phyloP scores from a whole-genome alignment of 2,888 invertebrate genomes.

The Mesochorus sp. region DNA sequence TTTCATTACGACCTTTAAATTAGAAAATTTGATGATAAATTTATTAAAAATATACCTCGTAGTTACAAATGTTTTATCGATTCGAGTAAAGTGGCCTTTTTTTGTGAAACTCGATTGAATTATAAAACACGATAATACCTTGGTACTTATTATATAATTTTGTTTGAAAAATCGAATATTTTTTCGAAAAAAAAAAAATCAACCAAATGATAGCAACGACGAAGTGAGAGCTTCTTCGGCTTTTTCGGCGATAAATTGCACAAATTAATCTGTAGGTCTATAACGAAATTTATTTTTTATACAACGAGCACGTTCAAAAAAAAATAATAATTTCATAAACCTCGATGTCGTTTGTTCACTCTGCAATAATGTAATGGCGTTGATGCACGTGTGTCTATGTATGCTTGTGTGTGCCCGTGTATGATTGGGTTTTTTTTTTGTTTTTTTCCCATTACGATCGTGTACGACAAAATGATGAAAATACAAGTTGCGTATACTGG shows the following conservation, averaged over 20 bases:
- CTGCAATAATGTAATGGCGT: too few species aligned
- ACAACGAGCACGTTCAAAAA: conserved; percentile 53
- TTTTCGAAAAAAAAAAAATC: conserved; percentile 21
- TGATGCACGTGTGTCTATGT: too few species aligned
- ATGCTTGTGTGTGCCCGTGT: not conserved
- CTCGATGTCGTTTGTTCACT: too few species aligned
- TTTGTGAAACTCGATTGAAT: conserved; percentile 1
- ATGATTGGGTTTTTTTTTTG: not conserved
- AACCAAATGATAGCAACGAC: not conserved
- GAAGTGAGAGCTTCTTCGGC: conserved; percentile 17
- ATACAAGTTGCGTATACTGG: conserved; percentile 19
- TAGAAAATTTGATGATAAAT: too few species aligned
- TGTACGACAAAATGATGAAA: conserved; percentile 14
- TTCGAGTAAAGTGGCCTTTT: not conserved
- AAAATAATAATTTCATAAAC: not conserved
- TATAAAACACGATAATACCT: too few species aligned
- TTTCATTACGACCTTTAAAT: too few species aligned
- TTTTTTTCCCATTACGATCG: not conserved
- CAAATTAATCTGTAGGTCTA: conserved; percentile 32
- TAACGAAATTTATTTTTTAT: conserved; percentile 58
- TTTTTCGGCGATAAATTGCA: conserved; percentile 45
- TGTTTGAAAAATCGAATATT: too few species aligned
- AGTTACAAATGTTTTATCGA: too few species aligned
- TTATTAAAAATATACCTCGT: not conserved
- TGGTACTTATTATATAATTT: too few species aligned